Conservation (phyloP, 2,888 invertebrate genomes). For the Eucera pruinosa region DNA sequence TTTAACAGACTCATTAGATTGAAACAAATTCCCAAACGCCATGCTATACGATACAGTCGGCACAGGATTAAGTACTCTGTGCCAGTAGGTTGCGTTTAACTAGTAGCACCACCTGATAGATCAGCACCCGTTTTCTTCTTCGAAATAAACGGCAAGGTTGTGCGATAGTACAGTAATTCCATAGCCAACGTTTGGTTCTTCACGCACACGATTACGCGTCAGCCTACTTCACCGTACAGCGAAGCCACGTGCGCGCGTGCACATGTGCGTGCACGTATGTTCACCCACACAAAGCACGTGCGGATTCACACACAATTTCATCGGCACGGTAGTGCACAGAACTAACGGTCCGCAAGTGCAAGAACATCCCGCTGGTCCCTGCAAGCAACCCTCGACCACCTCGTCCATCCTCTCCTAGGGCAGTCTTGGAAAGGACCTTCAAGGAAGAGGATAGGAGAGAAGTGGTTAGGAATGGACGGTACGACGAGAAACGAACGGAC, state of each 20-base stretch:
- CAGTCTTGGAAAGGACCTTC: conserved; percentile 74
- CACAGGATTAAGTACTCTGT: too few species aligned
- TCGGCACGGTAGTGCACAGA: conserved; percentile 60
- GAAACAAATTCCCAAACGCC: not conserved
- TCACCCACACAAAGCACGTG: conserved; percentile 43
- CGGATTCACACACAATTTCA: conserved; percentile 69
- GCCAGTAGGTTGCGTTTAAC: conserved; percentile 28
- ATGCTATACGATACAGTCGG: not conserved
- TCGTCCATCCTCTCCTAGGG: conserved; percentile 71
- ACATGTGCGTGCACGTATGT: conserved; percentile 48
- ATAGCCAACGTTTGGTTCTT: conserved; percentile 67
- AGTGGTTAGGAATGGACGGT: conserved; percentile 68
- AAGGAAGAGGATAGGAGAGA: conserved; percentile 76
- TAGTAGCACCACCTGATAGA: conserved; percentile 73
- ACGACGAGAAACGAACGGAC: conserved; percentile 71
- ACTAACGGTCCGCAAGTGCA: conserved; percentile 75
- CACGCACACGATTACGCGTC: conserved; percentile 50
- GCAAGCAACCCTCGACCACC: conserved; percentile 68
- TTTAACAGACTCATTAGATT: conserved; percentile 13
- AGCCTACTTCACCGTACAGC: too few species aligned
- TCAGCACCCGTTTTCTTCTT: conserved; percentile 68
- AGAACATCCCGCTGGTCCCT: conserved; percentile 74
- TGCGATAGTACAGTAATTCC: conserved; percentile 69
- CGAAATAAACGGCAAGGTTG: conserved; percentile 74
- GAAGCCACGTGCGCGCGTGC: conserved; percentile 46